Base-by-base conservation (phyloP, 2,888 invertebrate genomes). In the Tanypteryx hageni region DNA sequence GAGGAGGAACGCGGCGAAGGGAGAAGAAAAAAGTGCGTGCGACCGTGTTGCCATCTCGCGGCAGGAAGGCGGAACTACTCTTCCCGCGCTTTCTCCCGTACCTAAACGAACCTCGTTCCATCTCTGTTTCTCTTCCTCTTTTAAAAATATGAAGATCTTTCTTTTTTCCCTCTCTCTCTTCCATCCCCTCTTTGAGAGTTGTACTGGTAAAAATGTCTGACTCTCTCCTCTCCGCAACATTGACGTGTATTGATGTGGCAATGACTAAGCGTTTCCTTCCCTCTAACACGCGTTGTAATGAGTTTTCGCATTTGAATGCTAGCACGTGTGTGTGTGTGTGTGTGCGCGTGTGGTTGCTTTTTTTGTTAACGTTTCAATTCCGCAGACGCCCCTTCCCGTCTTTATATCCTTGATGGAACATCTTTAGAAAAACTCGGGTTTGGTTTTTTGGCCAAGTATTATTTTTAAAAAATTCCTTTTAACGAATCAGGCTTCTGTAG, bases 241-340 rank as follows among this genome's bases (percentile, higher is more conserved):
- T 76, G 76, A 76, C 76, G 76, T 76, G 14, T 76, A 76, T 76
- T 76, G 76, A 76, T 76, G 76, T 76, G 76, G 11, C 76, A 76
- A 76, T 76, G 76, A 76, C 76, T 76, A 27, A 27, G 76, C 76
- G 76, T 76, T 76, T 76, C 76, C 76, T 76, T 76, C 27, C 22
- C 76, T 68, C 27, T 22, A 27, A 76, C 76, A 27, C 13, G 76
- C 27, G 9, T 27, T 22, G 76, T 76, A 76, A 76, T 76, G 76
- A 76, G 76, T 76, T 76, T 27, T 76, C 76, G 76, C 11, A 76
- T 76, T 76, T 76, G 76, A 68, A 68, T 68, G 22, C 22, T 27
- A 76, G 27, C 22, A 76, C 22, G 18, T 76, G 14, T 76, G 22
- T 14, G 22, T 22, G 27, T 76, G 27, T 18, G 76, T 27, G 76